These are phyloP conservation scores for Dendrolimus punctatus DNA, from an alignment of 1,140 invertebrate genomes.

Conservation along the genomic window DNA sequence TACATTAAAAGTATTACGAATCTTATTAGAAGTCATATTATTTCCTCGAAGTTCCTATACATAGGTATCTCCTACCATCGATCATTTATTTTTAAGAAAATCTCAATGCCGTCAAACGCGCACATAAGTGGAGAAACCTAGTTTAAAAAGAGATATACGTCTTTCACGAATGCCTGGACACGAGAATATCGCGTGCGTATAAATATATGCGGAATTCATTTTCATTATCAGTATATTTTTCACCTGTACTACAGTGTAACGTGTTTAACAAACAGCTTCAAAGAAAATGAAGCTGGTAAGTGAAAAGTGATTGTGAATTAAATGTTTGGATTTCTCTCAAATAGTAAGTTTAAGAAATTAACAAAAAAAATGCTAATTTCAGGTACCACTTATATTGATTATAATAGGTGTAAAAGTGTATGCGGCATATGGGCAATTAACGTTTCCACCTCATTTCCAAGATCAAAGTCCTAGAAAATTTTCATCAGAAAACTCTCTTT, in stretches of 20 bases:
- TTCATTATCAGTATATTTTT: slow-evolving; percentile 66
- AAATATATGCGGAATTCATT: slow-evolving; percentile 70
- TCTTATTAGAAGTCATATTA: no score
- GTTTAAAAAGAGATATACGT: slow-evolving; percentile 34
- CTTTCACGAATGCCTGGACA: slow-evolving; percentile 66
- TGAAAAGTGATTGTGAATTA: slow-evolving; percentile 38
- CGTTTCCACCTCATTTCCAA: slow-evolving; percentile 49
- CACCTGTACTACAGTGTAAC: slow-evolving; percentile 48
- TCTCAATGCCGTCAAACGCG: slow-evolving; percentile 8
- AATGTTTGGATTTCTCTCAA: slow-evolving; percentile 20
- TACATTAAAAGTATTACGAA: no score
- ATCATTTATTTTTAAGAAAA: slow-evolving; percentile 1
- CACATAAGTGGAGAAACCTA: slow-evolving; percentile 44
- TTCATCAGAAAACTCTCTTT: slow-evolving; percentile 46
- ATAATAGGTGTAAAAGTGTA: slow-evolving; percentile 21
- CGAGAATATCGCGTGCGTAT: slow-evolving; percentile 53
- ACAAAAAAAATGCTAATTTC: slow-evolving; percentile 29
- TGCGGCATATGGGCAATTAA: slow-evolving; percentile 36
- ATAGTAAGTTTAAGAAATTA: slow-evolving; percentile 18
- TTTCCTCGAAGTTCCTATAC: no score
- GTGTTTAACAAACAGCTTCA: slow-evolving; percentile 47
- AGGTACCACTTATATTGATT: slow-evolving; percentile 39
- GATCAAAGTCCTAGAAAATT: slow-evolving; percentile 28
- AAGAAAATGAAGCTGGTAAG: slow-evolving; percentile 62
- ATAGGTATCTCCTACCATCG: no score